Percentiles rank a stretch among this genome's conserved stretches.
These are phyloP conservation scores for Cheilosia variabilis DNA, from an alignment of 2,888 invertebrate genomes.

Conservation along the genomic window DNA sequence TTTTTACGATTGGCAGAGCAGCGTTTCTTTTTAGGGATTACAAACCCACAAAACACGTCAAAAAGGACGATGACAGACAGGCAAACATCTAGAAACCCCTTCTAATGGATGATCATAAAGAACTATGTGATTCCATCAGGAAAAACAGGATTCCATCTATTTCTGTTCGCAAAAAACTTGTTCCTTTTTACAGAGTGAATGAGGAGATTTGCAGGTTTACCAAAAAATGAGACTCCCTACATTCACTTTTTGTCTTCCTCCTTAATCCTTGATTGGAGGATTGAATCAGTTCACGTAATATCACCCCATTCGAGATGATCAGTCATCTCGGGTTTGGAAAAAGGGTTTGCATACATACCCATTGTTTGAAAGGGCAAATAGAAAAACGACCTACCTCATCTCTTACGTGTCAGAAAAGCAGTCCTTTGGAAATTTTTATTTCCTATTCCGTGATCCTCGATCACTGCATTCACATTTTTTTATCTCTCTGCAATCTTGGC, in stretches of 20 bases:
- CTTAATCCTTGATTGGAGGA: slow-evolving; percentile 68
- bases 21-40: slow-evolving; percentile 51
- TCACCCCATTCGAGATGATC: slow-evolving; percentile 67
- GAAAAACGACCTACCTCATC: slow-evolving; percentile 10
- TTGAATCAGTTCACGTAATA: slow-evolving; percentile 68
- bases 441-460: slow-evolving; percentile 69
- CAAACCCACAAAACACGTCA: slow-evolving; percentile 70
- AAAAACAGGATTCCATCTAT: slow-evolving; percentile 65
- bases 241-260: neutral
- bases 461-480: slow-evolving; percentile 31
- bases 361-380: slow-evolving; percentile 21
- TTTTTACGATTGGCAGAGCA: slow-evolving; percentile 29
- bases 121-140: slow-evolving; percentile 44
- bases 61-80: slow-evolving; percentile 54
- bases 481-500: slow-evolving; percentile 16
- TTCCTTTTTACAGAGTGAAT: slow-evolving; percentile 23
- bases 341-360: slow-evolving; percentile 55
- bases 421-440: slow-evolving; percentile 59
- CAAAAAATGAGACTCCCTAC: neutral
- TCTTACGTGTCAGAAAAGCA: slow-evolving; percentile 62
- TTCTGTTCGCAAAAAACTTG: slow-evolving; percentile 58
- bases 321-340: slow-evolving; percentile 32
- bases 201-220: slow-evolving; percentile 58
- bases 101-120: slow-evolving; percentile 45
- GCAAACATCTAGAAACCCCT: slow-evolving; percentile 52